Percentiles rank a stretch among this genome's conserved stretches.
Evolutionary conservation across 2,888 invertebrate genomes (phyloP).

Genomic region (Cantharis rufa): DNA sequence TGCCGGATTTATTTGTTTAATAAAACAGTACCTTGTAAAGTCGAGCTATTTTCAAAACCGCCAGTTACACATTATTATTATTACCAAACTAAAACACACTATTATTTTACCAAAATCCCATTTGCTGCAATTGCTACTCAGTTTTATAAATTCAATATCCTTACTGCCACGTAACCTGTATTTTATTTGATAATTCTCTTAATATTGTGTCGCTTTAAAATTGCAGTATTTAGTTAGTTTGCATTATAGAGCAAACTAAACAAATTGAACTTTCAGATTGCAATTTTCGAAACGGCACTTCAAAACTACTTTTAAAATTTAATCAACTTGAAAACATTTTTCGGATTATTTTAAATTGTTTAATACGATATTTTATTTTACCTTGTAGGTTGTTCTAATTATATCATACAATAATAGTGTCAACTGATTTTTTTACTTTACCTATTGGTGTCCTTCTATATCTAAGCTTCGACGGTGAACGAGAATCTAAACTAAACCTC

Average conservation of each 20-base stretch:
- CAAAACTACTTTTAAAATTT: not conserved
- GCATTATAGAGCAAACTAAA: slow-evolving; percentile 19
- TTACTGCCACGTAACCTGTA: not conserved
- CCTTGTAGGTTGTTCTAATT: too few species aligned
- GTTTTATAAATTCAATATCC: not conserved
- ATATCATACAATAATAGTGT: too few species aligned
- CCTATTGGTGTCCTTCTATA: too few species aligned
- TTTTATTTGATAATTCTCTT: slow-evolving; percentile 28
- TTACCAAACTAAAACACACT: not conserved
- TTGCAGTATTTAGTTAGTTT: slow-evolving; percentile 17
- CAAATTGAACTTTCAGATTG: slow-evolving; percentile 24
- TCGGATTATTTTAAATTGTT: too few species aligned
- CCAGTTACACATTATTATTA: not conserved
- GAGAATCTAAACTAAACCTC: too few species aligned
- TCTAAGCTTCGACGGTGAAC: too few species aligned
- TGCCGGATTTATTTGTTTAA: not conserved
- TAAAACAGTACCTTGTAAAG: not conserved
- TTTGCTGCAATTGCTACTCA: not conserved
- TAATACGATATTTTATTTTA: too few species aligned
- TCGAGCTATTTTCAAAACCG: not conserved
- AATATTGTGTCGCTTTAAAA: slow-evolving; percentile 19
- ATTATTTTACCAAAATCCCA: not conserved
- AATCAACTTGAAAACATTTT: not conserved
- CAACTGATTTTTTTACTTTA: too few species aligned
- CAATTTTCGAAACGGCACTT: slow-evolving; percentile 21